phyloP scores from a whole-genome alignment of 2,888 invertebrate species.

The Cryptocheilus praepositus region DNA sequence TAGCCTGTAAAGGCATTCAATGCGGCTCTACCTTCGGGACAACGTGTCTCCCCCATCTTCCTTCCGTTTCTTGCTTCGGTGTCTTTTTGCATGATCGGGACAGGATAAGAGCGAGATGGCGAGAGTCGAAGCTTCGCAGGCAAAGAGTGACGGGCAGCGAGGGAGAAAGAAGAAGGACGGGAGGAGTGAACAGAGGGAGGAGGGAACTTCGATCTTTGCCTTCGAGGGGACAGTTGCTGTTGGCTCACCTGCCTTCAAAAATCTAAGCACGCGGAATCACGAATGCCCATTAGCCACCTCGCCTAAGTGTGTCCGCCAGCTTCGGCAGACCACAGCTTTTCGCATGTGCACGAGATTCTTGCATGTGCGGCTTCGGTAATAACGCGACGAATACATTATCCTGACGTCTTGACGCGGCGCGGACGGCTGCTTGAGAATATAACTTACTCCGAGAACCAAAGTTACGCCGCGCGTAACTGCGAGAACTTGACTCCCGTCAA shows the following conservation, averaged over 20 bases:
- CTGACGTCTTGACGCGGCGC: not conserved
- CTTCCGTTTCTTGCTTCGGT: constrained; percentile 17
- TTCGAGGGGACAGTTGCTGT: constrained; percentile 63
- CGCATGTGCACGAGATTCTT: constrained; percentile 16
- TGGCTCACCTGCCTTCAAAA: constrained; percentile 63
- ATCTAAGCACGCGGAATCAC: constrained; percentile 69
- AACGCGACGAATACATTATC: constrained; percentile 18
- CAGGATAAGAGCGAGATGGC: constrained; percentile 5
- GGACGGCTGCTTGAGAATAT: not conserved
- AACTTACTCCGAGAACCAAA: no score
- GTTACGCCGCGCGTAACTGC: no score
- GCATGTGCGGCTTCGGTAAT: constrained; percentile 12
- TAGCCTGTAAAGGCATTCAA: constrained; percentile 25
- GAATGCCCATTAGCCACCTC: constrained; percentile 58
- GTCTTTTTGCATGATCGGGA: constrained; percentile 14
- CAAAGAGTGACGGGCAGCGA: constrained; percentile 33
- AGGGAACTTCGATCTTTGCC: constrained; percentile 54
- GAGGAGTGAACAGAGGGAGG: constrained; percentile 18
- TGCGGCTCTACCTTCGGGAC: constrained; percentile 38
- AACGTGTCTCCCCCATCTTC: constrained; percentile 9
- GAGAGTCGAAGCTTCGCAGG: not conserved
- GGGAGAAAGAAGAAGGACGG: constrained; percentile 16
- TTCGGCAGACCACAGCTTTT: constrained; percentile 1
- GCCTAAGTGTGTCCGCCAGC: constrained; percentile 28
- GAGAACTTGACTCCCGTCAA: no score